A percentile compares a stretch with the other conserved stretches of the same genome.
Evolutionary conservation across 2,797 vertebrate genomes (phyloP).

Genomic region (Neosilurus hyrtlii): DNA sequence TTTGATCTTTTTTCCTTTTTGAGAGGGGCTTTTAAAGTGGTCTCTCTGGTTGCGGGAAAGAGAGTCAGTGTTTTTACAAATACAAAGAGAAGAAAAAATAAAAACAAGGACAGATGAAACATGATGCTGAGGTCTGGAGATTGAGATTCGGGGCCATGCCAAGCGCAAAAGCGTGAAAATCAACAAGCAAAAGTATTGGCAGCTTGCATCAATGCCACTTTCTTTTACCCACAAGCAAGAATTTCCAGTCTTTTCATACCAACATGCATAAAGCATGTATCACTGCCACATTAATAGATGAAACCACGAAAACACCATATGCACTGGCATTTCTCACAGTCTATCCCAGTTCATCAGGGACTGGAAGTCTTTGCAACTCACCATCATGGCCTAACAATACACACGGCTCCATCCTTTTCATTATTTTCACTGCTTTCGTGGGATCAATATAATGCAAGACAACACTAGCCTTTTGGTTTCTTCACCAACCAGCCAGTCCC

Average conservation of each 20-base stretch:
- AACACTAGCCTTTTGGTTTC: conserved; percentile 14
- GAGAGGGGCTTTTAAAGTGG: conserved; percentile 62
- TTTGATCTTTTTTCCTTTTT: conserved; percentile 49
- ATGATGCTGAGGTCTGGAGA: conserved; percentile 2
- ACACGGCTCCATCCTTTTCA: conserved; percentile 19
- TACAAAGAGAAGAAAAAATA: conserved; percentile 24
- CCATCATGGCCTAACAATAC: conserved; percentile 26
- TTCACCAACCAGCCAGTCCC: background rate
- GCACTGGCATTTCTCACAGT: conserved; percentile 27
- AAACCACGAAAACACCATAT: conserved; percentile 25
- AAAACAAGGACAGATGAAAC: conserved; percentile 1
- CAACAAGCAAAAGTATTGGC: conserved; percentile 12
- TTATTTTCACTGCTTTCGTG: conserved; percentile 33
- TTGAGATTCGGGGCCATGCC: conserved; percentile 18
- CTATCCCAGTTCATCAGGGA: conserved; percentile 17
- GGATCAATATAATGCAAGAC: conserved; percentile 32
- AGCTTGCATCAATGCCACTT: background rate
- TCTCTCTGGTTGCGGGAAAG: conserved; percentile 59
- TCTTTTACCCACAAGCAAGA: conserved; percentile 3
- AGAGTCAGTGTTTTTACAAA: conserved; percentile 59
- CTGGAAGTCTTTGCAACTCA: conserved; percentile 24
- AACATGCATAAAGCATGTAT: conserved; percentile 7
- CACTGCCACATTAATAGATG: conserved; percentile 25
- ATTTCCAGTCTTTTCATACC: conserved; percentile 10
- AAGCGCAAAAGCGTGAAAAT: conserved; percentile 19